Percentiles rank a stretch among this genome's conserved stretches.
Evolutionary conservation across 2,113 vertebrate species (phyloP).

Genomic region (Bujurquina vittata): DNA sequence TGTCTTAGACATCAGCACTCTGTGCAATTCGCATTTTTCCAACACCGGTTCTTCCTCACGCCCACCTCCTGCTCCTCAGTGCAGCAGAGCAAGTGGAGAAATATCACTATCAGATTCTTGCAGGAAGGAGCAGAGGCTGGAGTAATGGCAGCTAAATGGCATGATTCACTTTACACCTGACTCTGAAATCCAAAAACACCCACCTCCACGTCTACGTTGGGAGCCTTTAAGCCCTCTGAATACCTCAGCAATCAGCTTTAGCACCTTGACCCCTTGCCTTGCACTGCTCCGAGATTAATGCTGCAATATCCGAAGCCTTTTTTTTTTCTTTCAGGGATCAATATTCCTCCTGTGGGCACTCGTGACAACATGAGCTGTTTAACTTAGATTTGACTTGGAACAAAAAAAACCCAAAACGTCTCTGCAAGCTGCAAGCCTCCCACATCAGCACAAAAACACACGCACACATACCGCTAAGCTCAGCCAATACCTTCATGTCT

Average conservation of each 20-base stretch:
- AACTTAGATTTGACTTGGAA: conserved; percentile 60
- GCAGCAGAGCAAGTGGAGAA: conserved; percentile 40
- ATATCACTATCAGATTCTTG: conserved; percentile 54
- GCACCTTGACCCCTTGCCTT: conserved; percentile 35
- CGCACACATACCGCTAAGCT: background rate
- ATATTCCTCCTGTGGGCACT: conserved; percentile 50
- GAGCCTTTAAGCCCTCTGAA: conserved; percentile 35
- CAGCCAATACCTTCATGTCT: conserved; percentile 31
- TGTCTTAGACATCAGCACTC: conserved; percentile 16
- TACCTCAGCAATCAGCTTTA: conserved; percentile 31
- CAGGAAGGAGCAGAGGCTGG: conserved; percentile 40
- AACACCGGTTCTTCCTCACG: conserved; percentile 29
- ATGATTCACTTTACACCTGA: conserved; percentile 54
- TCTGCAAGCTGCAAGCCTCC: conserved; percentile 40
- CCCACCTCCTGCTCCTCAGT: conserved; percentile 36
- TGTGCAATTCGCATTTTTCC: conserved; percentile 15
- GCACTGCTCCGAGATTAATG: conserved; percentile 26
- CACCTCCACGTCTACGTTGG: conserved; percentile 5
- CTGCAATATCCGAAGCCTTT: conserved; percentile 29
- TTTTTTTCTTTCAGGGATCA: conserved; percentile 30
- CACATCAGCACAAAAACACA: conserved; percentile 33
- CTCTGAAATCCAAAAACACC: conserved; percentile 39
- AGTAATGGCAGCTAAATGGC: conserved; percentile 42
- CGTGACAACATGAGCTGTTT: conserved; percentile 54
- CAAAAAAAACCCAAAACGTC: conserved; percentile 6